These are phyloP conservation scores for Tor tambroides DNA, from an alignment of 2,113 vertebrate genomes.

Conservation along the genomic window DNA sequence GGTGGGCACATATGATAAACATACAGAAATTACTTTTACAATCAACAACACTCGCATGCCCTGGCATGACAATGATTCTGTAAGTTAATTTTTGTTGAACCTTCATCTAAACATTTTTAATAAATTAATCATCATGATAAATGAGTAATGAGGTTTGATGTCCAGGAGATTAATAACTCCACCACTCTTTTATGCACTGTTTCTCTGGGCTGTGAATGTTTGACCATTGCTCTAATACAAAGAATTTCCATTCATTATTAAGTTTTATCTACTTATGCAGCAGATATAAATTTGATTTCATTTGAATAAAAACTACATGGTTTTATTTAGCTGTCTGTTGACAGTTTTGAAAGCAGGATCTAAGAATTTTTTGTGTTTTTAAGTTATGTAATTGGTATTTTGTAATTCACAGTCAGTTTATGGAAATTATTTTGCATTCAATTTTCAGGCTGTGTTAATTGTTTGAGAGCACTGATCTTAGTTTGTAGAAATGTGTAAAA, in stretches of 20 bases:
- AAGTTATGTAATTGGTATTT: neutral
- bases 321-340: no score
- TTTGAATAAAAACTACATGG: no score
- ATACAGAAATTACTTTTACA: constrained; percentile 60
- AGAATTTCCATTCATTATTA: constrained; percentile 71
- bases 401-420: neutral
- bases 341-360: neutral
- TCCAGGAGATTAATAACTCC: no score
- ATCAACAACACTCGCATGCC: constrained; percentile 71
- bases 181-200: constrained; percentile 80
- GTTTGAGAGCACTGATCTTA: neutral
- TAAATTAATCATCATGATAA: no score
- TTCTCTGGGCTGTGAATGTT: constrained; percentile 83
- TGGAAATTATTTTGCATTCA: neutral
- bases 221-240: constrained; percentile 73
- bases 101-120: neutral
- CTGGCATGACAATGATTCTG: constrained; percentile 71
- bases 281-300: no score
- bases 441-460: neutral
- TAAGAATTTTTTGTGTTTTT: neutral
- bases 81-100: constrained; percentile 45
- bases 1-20: constrained; percentile 72
- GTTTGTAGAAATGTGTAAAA: neutral
- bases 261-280: constrained; percentile 55
- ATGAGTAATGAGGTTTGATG: no score